Evolutionary conservation across 2,888 invertebrate genomes (phyloP), one percentile per base, ranked within the genome.

Genomic region (Heteromurus nitidus): DNA sequence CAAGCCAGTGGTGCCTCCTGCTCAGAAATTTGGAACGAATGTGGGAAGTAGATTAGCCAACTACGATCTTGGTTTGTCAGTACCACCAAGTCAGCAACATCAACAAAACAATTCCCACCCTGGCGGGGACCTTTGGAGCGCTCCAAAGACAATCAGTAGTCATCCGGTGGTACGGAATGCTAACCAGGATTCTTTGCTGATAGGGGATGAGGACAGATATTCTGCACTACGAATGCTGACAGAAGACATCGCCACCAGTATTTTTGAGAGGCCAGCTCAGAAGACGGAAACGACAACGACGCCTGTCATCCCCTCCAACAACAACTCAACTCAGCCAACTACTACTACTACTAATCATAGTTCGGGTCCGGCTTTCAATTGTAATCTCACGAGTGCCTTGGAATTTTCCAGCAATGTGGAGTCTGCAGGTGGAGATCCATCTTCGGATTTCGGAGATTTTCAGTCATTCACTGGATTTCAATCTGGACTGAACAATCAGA

Each of bases 31-130:
- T 53, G 81, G 76, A 18, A 82, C 68, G 18, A 73, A 69, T 47
- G 86, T 90, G 65, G 90, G 90, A 13, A 90, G 90, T 82, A 87
- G 90, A 84, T 87, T 90, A 24, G 90, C 90, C 2, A 90, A 90
- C 88, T 90, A 91, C 85, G 90, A 90, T 87, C 88, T 90, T 36
- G 89, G 90, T 11, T 47, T 84, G 11, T 82, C 85, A 1, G 68
- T 58, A 22, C 81, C 80, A 16, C 7, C 22, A n/a, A 26, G n/a
- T 9, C 18, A 18, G 13, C 42, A 7, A 20, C 60, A 2, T 5
- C 50, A 47, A 16, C 65, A 65, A 20, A 50, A 42, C 16, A 73
- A 67, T 58, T 62, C 68, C 31, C 73, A 67, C 47, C 30, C 20
- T 16, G 22, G 42, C 50, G 20, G 36, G 30, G 70, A 69, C 24